Base-by-base conservation (phyloP, 2,113 vertebrate genomes). In the Toxotes jaculatrix region DNA sequence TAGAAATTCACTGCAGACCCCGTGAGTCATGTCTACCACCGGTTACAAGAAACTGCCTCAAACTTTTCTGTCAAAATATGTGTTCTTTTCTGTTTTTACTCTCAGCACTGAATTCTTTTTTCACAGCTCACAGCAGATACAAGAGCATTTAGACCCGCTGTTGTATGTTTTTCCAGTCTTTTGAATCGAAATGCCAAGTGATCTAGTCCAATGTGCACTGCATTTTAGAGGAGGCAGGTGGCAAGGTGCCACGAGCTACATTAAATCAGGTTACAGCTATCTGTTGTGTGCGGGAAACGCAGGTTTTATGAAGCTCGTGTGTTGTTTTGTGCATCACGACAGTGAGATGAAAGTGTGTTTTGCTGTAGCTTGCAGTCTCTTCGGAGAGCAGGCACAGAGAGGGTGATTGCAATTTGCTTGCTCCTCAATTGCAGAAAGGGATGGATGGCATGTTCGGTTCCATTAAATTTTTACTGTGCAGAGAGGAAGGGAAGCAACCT, bases 381-480 rank as follows among this genome's bases (percentile, higher is more conserved):
- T 74, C 17, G 1, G 75, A 79, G 74, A 64, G 61, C 1, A 16
- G 59, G 65, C 12, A 3, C 40, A 21, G 72, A 74, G 72, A 75
- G 74, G 66, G 74, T 43, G 80, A 86, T 71, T 74, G 53, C 83
- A 89, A 86, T 86, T 87, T 79, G 73, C 79, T 75, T 45, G 69
- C 85, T 75, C 72, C 85, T 84, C 76, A 45, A 77, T 67, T 51
- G 81, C 82, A 79, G 62, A 62, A 80, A 51, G 77, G 83, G 74
- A 90, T 63, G 85, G 80, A 83, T 75, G 90, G 72, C 69, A 19
- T 81, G 71, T 87, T 85, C 84, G 70, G 83, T 78, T 79, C 84
- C 80, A 90, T 91, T 88, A 85, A 73, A 87, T 75, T 56, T 87
- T 87, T 81, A 89, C 82, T 45, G 86, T 57, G 59, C 67, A 1